Evolutionary conservation across 2,888 invertebrate genomes (phyloP), one percentile per base, ranked within the genome.

Genomic region (Galerucella nymphaeae): DNA sequence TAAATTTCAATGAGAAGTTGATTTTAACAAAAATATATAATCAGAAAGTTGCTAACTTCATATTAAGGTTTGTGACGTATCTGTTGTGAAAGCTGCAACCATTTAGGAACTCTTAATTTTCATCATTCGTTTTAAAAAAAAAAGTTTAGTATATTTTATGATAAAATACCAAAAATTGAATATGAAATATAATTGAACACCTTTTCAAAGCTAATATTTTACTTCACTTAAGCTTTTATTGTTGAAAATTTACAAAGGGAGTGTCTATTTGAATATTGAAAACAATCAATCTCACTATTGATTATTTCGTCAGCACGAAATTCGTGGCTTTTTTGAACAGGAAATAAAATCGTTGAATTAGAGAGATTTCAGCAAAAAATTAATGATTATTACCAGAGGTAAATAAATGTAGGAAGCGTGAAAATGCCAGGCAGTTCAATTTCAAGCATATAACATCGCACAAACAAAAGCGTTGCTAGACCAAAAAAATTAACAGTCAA

Each of bases 381-480:
- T 64, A 10, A 20, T 30, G 45, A 38, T 38, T 38, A 50, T 64
- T 23, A 50, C n/a, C 48, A 42, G 16, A 30, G 38, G 20, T 66
- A 57, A 57, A 42, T 42, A 55, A 66, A 57, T 20, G 66, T 57
- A 42, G 57, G 57, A 66, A 66, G 66, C 66, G 66, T 57, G 66
- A 66, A 64, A 66, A 58, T 66, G 57, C 16, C 66, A 58, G 55
- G 42, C 41, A 14, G 53, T 16, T 57, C 38, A 30, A 59, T 10
- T 38, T 55, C 65, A 41, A 16, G 38, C 65, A 14, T n/a, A n/a
- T n/a, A 20, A 55, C 14, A 42, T 66, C 6, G 59, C 59, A 57
- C 66, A 66, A 53, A 66, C 66, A 58, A n/a, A 66, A 41, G 18
- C 18, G 18, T 18, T 8, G 42, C 3, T 18, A 38, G 30, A 38